Evolutionary conservation across 2,797 vertebrate species (phyloP), one percentile per base, ranked within the genome.

Genomic region (Anguilla pacifica): DNA sequence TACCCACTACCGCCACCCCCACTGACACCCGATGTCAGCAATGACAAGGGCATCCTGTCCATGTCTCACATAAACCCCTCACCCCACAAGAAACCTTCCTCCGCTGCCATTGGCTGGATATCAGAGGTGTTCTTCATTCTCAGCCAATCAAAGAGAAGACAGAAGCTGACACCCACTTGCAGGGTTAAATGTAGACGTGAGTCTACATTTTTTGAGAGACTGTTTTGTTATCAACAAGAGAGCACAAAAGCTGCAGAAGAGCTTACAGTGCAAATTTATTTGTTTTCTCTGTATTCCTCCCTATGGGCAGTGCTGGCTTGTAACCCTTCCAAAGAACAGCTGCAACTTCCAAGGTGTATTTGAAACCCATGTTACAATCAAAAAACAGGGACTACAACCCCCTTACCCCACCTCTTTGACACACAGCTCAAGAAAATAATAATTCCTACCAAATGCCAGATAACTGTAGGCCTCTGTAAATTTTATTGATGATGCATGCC

Each of bases 101-200:
- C 22, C 86, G 84, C 61, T 90, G 86, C 91, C 88, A 95, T 93
- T 96, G 94, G 94, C 86, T 87, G 70, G 82, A 83, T 10, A 6
- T 11, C 17, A 90, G 92, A 93, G 93, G 93, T 92, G 94, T 92
- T 86, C 72, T 92, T 91, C 55, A 2, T 84, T 70, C 89, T 86
- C 85, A 89, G 86, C 96, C 95, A 96, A 94, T 95, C 85, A 87
- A 64, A 83, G 17, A 39, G 46, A 17, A 64, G 25, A 0, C 3
- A 82, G 7, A 4, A 19, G 88, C 88, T 82, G 91, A 93, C 93
- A 87, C 92, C 94, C 93, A 86, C 83, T 82, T n/a, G 25, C 19
- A 25, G 43, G n/a, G 46, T 25, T 51, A 25, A 9, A 11, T 82
- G 43, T 3, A 13, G 43, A 49, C 43, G 7, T n/a, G 6, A 79